A percentile compares a stretch with the other conserved stretches of the same genome.
phyloP scores from a whole-genome alignment of 2,797 vertebrate species.

The Calcarius lapponicus region DNA sequence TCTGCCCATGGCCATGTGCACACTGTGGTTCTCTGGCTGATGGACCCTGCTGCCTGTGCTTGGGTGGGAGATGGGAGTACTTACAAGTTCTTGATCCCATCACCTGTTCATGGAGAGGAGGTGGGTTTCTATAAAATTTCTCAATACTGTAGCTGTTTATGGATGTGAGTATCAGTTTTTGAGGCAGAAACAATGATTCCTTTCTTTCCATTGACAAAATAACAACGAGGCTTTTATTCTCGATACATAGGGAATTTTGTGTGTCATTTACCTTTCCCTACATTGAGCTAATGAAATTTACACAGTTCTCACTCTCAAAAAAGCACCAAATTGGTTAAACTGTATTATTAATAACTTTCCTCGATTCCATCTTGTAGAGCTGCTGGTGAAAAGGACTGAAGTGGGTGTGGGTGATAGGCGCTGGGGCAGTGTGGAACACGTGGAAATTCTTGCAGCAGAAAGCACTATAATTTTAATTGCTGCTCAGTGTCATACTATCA shows the following conservation, averaged over 20 bases:
- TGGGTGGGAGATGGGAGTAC: not conserved
- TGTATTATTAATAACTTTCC: not conserved
- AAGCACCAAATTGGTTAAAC: not conserved
- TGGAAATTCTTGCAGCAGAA: not conserved
- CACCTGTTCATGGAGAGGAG: not conserved
- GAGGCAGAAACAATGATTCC: not conserved
- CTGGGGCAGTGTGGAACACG: not conserved
- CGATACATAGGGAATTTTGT: not conserved
- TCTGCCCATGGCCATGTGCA: fast-evolving
- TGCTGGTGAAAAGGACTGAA: not conserved
- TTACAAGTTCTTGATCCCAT: not conserved
- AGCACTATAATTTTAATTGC: conserved; percentile 17
- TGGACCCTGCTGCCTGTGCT: not conserved
- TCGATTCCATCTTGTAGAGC: not conserved
- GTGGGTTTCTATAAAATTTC: not conserved
- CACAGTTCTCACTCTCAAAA: not conserved
- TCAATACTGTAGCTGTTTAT: not conserved
- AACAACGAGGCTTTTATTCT: not conserved
- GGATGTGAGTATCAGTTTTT: not conserved
- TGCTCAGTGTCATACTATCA: not conserved
- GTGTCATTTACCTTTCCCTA: not conserved
- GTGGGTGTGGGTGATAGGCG: not conserved
- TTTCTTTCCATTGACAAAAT: not conserved
- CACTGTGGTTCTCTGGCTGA: not conserved
- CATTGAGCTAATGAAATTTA: not conserved